Conservation (phyloP, 2,113 vertebrate genomes). For the Cichladusa arquata region DNA sequence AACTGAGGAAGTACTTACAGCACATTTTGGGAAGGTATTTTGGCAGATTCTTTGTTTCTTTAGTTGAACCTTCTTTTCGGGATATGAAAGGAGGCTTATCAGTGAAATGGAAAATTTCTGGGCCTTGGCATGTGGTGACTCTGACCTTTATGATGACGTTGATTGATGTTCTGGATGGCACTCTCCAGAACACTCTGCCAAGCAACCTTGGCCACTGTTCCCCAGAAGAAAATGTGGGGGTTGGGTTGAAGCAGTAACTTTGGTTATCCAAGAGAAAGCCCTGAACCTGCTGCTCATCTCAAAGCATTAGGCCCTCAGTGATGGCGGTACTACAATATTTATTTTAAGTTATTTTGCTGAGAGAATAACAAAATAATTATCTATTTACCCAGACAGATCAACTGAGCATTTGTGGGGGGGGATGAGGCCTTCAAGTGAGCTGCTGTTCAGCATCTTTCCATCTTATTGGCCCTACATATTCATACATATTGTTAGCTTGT, state of each 20-base stretch:
- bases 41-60: not conserved
- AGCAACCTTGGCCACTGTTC: not conserved
- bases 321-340: not conserved
- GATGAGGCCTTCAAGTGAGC: not conserved
- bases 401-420: not conserved
- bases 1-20: not conserved
- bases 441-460: not conserved
- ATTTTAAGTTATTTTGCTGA: not conserved
- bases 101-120: slow-evolving; percentile 33
- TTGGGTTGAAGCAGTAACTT: not conserved
- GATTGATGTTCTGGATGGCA: slow-evolving; percentile 1
- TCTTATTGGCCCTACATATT: not conserved
- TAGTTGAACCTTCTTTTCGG: not conserved
- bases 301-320: not conserved
- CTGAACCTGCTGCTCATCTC: not conserved
- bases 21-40: not conserved
- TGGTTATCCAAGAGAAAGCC: not conserved
- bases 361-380: not conserved
- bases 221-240: fast-evolving
- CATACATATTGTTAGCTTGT: not conserved
- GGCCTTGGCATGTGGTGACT: not conserved
- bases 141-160: not conserved
- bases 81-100: not conserved
- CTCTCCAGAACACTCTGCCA: not conserved
- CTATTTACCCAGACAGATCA: not conserved